A percentile compares a stretch with the other conserved stretches of the same genome.
phyloP scores from a whole-genome alignment of 2,797 vertebrate species.

The Spinibarbus caldwelli region DNA sequence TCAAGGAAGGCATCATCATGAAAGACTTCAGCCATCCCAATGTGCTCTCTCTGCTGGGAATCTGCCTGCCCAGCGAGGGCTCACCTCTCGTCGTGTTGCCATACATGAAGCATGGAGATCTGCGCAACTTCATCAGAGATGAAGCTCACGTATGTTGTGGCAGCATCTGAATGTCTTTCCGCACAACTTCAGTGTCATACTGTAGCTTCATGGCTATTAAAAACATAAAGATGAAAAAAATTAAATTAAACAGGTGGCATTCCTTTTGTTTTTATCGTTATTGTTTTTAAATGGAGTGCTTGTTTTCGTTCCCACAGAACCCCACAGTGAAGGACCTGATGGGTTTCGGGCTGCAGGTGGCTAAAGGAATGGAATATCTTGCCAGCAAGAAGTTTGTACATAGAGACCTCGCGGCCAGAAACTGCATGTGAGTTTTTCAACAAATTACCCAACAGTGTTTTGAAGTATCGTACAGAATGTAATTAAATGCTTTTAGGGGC shows the following conservation, averaged over 20 bases:
- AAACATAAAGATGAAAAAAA: neutral
- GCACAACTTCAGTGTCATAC: neutral
- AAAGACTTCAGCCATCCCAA: conserved; percentile 98
- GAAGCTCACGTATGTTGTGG: conserved; percentile 89
- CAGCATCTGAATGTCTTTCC: neutral
- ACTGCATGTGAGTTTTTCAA: conserved; percentile 92
- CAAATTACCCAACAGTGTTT: neutral
- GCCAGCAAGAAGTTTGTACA: conserved; percentile 99
- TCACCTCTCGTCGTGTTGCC: conserved; percentile 94
- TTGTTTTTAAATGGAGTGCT: conserved; percentile 41
- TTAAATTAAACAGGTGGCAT: neutral
- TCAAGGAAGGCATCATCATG: conserved; percentile 99
- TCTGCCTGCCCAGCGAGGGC: conserved; percentile 93
- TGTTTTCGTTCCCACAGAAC: conserved; percentile 79
- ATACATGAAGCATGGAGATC: conserved; percentile 99
- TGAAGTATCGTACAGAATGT: neutral
- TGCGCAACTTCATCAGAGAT: conserved; percentile 97
- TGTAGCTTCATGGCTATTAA: neutral
- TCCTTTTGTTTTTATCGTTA: conserved; percentile 2
- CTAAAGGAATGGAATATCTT: conserved; percentile 98
- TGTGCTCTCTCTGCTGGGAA: conserved; percentile 94
- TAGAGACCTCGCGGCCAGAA: conserved; percentile 95
- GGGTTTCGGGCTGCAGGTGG: conserved; percentile 97
- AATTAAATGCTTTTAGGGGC: neutral
- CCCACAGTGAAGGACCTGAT: conserved; percentile 99